These are phyloP conservation scores for Eretmochelys imbricata DNA, from an alignment of 2,113 vertebrate species.

Conservation along the genomic window DNA sequence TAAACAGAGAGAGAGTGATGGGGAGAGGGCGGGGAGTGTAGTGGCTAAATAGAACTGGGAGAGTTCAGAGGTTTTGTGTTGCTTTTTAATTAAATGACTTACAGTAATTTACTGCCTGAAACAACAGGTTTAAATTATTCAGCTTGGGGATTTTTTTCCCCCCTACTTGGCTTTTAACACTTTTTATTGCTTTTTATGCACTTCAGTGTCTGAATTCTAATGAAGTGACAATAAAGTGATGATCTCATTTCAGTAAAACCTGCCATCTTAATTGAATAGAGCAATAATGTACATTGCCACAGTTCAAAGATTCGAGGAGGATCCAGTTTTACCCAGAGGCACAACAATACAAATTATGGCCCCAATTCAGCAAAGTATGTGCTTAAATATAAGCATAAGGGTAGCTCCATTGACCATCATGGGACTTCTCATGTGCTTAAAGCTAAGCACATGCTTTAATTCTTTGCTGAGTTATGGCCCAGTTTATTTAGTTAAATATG, in stretches of 20 bases:
- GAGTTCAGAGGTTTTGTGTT: neutral
- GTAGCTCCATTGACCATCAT: neutral
- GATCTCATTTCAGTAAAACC: no score
- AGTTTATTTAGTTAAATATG: neutral
- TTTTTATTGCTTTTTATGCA: neutral
- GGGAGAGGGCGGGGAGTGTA: accelerated
- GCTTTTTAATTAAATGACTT: neutral
- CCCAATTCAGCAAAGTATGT: neutral
- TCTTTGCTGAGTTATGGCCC: neutral
- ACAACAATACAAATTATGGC: neutral
- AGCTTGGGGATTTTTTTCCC: neutral
- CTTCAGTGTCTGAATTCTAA: neutral
- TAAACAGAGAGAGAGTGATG: no score
- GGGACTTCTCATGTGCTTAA: neutral
- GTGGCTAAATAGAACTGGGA: neutral
- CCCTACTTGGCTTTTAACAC: neutral
- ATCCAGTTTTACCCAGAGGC: neutral
- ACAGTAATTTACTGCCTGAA: neutral
- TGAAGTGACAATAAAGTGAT: neutral
- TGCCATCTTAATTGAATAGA: neutral
- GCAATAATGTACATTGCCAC: neutral
- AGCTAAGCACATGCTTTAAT: neutral
- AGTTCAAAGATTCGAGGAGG: neutral
- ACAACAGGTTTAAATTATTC: neutral
- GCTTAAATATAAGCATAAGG: neutral